phyloP scores from a whole-genome alignment of 2,113 vertebrate genomes.

The Recurvirostra avosetta region DNA sequence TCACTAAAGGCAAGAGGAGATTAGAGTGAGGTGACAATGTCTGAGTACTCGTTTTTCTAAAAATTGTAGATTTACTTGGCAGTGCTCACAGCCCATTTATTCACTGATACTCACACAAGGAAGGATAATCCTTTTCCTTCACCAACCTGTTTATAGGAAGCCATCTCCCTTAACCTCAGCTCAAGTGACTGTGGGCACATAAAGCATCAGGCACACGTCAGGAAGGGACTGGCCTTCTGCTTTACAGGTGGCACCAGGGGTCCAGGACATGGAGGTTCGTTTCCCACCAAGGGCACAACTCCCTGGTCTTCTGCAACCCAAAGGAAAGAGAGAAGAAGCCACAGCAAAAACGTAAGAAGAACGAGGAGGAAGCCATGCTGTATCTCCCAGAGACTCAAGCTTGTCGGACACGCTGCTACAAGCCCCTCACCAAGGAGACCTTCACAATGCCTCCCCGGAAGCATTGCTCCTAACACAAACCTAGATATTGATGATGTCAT shows the following conservation, averaged over 20 bases:
- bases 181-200: neutral
- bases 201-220: accelerated
- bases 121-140: neutral
- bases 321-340: neutral
- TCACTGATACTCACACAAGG: neutral
- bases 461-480: neutral
- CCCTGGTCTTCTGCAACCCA: neutral
- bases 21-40: constrained; percentile 32
- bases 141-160: neutral
- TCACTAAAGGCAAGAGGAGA: constrained; percentile 29
- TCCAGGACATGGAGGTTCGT: neutral
- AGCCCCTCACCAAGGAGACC: neutral
- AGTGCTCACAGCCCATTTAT: neutral
- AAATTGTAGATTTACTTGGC: constrained; percentile 19
- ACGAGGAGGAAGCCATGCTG: neutral
- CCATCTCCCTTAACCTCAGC: neutral
- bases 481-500: neutral
- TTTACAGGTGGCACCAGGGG: neutral
- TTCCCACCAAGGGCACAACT: neutral
- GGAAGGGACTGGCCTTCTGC: neutral
- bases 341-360: neutral
- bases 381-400: neutral
- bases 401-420: accelerated
- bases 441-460: neutral
- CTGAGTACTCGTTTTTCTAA: neutral